These are phyloP conservation scores for Crematogaster levior DNA, from an alignment of 2,888 invertebrate genomes.

Conservation along the genomic window DNA sequence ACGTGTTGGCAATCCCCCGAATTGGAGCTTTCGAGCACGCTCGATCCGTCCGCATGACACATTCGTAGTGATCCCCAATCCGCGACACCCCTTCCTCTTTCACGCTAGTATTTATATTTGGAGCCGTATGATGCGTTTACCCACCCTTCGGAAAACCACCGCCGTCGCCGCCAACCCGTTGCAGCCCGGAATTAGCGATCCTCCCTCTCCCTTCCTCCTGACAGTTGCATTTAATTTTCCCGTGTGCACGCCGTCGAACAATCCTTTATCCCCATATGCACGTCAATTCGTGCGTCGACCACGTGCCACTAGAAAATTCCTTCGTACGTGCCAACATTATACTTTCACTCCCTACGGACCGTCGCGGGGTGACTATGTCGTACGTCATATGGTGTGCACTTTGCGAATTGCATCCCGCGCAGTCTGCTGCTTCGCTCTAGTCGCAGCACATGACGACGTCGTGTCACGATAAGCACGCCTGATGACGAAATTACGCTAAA, in stretches of 20 bases:
- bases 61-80: constrained; percentile 75
- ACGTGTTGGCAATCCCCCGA: constrained; percentile 68
- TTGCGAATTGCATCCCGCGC: constrained; percentile 63
- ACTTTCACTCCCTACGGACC: constrained; percentile 38
- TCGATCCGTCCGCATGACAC: constrained; percentile 74
- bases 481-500: constrained; percentile 61
- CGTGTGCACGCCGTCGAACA: constrained; percentile 46
- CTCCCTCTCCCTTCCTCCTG: constrained; percentile 54
- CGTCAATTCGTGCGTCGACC: constrained; percentile 62
- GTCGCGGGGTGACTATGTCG: constrained; percentile 30
- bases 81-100: constrained; percentile 58
- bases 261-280: constrained; percentile 73
- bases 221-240: constrained; percentile 79
- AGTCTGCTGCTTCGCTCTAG: constrained; percentile 47
- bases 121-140: constrained; percentile 73
- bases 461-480: constrained; percentile 70
- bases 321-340: constrained; percentile 69
- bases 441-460: constrained; percentile 75
- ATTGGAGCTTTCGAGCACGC: constrained; percentile 63
- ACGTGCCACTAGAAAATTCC: constrained; percentile 71
- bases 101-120: constrained; percentile 75
- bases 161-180: constrained; percentile 54
- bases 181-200: constrained; percentile 70
- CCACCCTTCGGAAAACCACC: constrained; percentile 68
- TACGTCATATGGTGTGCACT: constrained; percentile 79